Conservation (phyloP, 2,797 vertebrate species). For the Hippoglossus hippoglossus region DNA sequence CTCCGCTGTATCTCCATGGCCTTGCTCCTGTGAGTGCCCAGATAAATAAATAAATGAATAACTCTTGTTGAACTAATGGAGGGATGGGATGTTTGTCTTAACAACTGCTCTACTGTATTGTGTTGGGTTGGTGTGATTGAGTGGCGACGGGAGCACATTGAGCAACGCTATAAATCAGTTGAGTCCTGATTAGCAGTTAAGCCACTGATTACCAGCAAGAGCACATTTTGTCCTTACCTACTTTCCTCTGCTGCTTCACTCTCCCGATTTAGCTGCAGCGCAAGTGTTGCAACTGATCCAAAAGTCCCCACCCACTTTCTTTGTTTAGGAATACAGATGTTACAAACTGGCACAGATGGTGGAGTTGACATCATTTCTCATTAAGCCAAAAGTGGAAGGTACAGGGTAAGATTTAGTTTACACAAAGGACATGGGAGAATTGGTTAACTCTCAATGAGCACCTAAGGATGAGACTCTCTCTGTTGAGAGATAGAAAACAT, state of each 20-base stretch:
- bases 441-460: neutral
- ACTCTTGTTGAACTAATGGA: conserved; percentile 63
- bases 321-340: conserved; percentile 3
- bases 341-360: conserved; percentile 9
- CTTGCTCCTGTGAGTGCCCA: conserved; percentile 64
- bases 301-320: conserved; percentile 5
- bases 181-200: conserved; percentile 49
- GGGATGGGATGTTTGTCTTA: conserved; percentile 41
- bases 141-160: conserved; percentile 22
- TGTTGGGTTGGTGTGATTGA: conserved; percentile 45
- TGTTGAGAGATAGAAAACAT: neutral
- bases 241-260: conserved; percentile 1
- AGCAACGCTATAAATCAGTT: conserved; percentile 43
- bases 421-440: neutral
- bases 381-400: conserved; percentile 6
- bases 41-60: conserved; percentile 79
- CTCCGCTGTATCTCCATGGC: conserved; percentile 70
- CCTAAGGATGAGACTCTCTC: too few relatives aligned
- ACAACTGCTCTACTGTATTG: conserved; percentile 52
- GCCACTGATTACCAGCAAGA: conserved; percentile 46
- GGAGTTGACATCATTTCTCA: neutral
- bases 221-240: conserved; percentile 17
- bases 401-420: conserved; percentile 13
- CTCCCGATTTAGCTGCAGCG: neutral
- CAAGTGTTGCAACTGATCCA: conserved; percentile 6